Base-by-base conservation (phyloP, 2,888 invertebrate species). In the Melanophora roralis region DNA sequence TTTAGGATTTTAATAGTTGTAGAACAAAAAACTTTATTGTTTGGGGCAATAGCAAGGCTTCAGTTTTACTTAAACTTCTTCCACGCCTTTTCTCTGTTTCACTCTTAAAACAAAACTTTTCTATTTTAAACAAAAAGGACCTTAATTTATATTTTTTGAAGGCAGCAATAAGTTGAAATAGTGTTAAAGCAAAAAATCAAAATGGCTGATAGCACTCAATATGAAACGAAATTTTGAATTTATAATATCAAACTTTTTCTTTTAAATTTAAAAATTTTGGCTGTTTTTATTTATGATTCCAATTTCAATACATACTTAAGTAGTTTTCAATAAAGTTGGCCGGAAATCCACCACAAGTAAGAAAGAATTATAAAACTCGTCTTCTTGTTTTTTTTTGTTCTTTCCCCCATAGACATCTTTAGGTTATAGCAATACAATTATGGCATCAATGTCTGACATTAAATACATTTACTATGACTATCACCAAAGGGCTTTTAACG, bases 261-360 rank as follows among this genome's bases (percentile, higher is more conserved):
- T 3, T 47, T 43, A 27, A 40, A 49, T 43, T 45, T 5, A n/a
- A n/a, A n/a, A n/a, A n/a, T 23, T 36, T 47, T 34, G 7, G 21
- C 36, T 11, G 4, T 40, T 69, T 55, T 40, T 51, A 11, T 40
- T 27, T 60, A 34, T 62, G 51, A 62, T 53, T 59, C 59, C 49
- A 40, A 55, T 57, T 57, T 55, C 1, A 64, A 62, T 67, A 47
- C 40, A 51, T 60, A 59, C 40, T 19, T 77, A 84, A 84, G 81
- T 81, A 83, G 82, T 82, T 84, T 82, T 67, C 82, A 83, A 83
- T 84, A 84, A 84, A 84, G 83, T 80, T 84, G 84, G 81, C 82
- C 81, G 81, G 69, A 74, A 68, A 83, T 78, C 62, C 71, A 27
- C 6, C 4, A 27, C 3, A 27, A 57, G 69, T 62, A 62, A 23